Conservation (phyloP, 2,888 invertebrate species). For the Linnaemya vulpina region DNA sequence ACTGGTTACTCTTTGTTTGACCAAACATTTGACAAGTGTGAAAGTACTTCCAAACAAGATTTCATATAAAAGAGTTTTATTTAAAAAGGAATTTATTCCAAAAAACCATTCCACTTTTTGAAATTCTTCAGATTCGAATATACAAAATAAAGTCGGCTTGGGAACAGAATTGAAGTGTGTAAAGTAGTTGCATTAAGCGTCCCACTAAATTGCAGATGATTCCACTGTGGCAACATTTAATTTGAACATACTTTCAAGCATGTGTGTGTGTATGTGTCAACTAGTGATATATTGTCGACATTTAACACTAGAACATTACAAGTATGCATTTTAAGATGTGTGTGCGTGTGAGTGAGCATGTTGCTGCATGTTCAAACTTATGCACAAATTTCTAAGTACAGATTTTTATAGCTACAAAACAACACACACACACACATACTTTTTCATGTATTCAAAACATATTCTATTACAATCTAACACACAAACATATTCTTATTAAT, state of each 20-base stretch:
- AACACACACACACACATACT: not conserved
- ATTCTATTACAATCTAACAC: constrained; percentile 39
- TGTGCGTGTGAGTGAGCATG: not conserved
- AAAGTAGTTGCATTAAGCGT: too few species aligned
- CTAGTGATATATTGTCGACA: constrained; percentile 68
- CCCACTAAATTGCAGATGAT: too few species aligned
- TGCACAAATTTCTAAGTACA: constrained; percentile 37
- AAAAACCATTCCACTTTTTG: not conserved
- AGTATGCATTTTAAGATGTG: not conserved
- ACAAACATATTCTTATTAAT: not conserved
- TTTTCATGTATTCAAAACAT: constrained; percentile 37
- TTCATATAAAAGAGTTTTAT: too few species aligned
- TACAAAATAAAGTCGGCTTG: too few species aligned
- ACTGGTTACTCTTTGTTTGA: too few species aligned
- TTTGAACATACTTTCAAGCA: not conserved
- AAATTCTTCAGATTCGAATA: too few species aligned
- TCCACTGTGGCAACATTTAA: constrained; percentile 4
- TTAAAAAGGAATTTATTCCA: not conserved
- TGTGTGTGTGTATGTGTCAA: constrained; percentile 48
- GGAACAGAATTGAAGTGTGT: too few species aligned
- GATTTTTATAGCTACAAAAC: constrained; percentile 41
- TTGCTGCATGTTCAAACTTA: not conserved
- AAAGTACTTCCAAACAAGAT: too few species aligned
- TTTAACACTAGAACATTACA: constrained; percentile 57
- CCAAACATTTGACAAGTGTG: too few species aligned